Evolutionary conservation across 2,797 vertebrate genomes (phyloP).

Genomic region (Loris lydekkerianus): DNA sequence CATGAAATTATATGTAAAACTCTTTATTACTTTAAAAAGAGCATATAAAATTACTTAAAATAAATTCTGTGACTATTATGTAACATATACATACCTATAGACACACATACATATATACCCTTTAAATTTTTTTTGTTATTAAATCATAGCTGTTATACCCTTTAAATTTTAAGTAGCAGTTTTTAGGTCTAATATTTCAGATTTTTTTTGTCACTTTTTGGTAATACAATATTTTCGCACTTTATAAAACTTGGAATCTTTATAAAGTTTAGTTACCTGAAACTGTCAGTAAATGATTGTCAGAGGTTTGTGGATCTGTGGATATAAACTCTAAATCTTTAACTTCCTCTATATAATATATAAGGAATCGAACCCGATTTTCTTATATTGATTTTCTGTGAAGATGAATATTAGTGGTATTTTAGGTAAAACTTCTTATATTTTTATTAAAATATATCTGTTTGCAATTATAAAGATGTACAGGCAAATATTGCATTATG

Average conservation of each 20-base stretch:
- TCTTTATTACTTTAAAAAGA: not conserved
- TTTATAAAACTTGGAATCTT: not conserved
- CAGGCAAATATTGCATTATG: not conserved
- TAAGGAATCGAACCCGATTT: not conserved
- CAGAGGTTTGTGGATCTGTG: not conserved
- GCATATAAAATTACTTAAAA: constrained; percentile 5
- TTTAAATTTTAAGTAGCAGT: not conserved
- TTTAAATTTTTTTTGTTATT: not conserved
- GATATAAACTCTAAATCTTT: not conserved
- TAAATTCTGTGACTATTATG: not conserved
- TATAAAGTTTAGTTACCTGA: not conserved
- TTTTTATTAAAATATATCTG: not conserved
- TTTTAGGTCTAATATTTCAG: not conserved
- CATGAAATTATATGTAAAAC: constrained; percentile 7
- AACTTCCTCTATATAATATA: not conserved
- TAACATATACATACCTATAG: not conserved
- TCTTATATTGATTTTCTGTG: not conserved
- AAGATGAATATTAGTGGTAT: not conserved
- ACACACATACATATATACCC: not conserved
- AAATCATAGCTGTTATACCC: not conserved
- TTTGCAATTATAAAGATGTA: not conserved
- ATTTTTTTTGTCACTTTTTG: not conserved
- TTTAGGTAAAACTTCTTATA: not conserved
- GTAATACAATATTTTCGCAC: not conserved
- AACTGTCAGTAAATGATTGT: not conserved